Evolutionary conservation across 2,888 invertebrate genomes (phyloP).

Genomic region (Metopia argyrocephala): DNA sequence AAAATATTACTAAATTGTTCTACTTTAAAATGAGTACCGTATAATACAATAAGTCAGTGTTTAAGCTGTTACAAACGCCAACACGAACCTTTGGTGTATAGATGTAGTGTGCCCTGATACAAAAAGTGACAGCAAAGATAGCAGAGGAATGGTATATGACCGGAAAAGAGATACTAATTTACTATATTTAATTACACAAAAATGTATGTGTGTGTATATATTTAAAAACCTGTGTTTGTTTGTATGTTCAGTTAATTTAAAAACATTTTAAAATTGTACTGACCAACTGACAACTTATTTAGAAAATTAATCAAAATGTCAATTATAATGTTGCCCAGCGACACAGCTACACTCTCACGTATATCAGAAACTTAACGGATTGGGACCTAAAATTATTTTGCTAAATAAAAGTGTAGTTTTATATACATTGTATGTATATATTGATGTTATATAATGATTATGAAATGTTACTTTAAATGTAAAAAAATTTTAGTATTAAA

Average conservation of each 20-base stretch:
- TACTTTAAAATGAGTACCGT: too few relatives aligned
- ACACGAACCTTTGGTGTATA: too few relatives aligned
- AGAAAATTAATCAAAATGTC: conserved; percentile 65
- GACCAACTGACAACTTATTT: conserved; percentile 64
- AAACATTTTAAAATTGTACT: conserved; percentile 57
- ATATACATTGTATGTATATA: too few relatives aligned
- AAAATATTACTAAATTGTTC: too few relatives aligned
- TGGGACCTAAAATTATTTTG: background rate
- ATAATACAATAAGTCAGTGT: too few relatives aligned
- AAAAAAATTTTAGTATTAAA: background rate
- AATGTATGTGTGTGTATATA: background rate
- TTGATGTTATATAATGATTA: too few relatives aligned
- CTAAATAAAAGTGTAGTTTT: too few relatives aligned
- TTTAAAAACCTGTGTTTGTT: background rate
- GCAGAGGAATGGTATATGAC: background rate
- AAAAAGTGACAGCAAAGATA: background rate
- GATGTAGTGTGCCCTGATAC: too few relatives aligned
- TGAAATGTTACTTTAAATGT: background rate
- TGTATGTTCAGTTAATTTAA: conserved; percentile 53
- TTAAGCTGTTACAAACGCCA: too few relatives aligned
- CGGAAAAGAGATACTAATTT: background rate
- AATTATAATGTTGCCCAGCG: conserved; percentile 43
- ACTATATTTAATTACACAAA: background rate
- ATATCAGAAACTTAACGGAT: background rate
- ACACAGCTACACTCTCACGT: background rate